A percentile compares a stretch with the other conserved stretches of the same genome.
Evolutionary conservation across 92 coral and sea anemone species (phyloP).

Genomic region (Montipora capitata): DNA sequence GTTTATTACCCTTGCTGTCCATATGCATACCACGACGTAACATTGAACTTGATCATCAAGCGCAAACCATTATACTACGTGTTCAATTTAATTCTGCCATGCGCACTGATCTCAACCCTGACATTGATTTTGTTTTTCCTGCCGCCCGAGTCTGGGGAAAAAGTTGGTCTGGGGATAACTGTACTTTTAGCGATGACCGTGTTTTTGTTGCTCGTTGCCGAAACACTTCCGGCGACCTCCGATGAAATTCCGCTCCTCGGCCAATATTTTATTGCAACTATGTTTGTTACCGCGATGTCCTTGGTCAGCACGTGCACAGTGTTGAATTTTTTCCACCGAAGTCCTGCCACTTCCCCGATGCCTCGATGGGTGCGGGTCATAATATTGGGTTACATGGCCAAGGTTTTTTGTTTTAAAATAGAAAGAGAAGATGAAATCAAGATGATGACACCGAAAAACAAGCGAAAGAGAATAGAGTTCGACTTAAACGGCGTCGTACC

Average conservation of each 20-base stretch:
- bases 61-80: conserved; percentile 92
- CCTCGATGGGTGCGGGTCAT: conserved; percentile 93
- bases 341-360: conserved; percentile 96
- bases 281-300: conserved; percentile 93
- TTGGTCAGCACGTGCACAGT: conserved; percentile 91
- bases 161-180: conserved; percentile 94
- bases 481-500: conserved; percentile 69
- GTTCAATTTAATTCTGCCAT: conserved; percentile 93
- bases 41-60: conserved; percentile 79
- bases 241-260: conserved; percentile 92
- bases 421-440: conserved; percentile 78
- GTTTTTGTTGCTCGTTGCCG: conserved; percentile 90
- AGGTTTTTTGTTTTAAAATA: conserved; percentile 82
- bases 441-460: conserved; percentile 52
- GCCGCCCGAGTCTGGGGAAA: conserved; percentile 97
- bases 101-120: conserved; percentile 90
- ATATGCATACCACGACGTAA: conserved; percentile 81
- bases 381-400: conserved; percentile 91
- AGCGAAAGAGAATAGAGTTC: conserved; percentile 64
- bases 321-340: conserved; percentile 90
- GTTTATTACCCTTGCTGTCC: conserved; percentile 84
- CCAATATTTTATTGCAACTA: conserved; percentile 89
- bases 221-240: conserved; percentile 93
- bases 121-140: conserved; percentile 88
- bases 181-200: conserved; percentile 98